phyloP scores from a whole-genome alignment of 2,797 vertebrate species.

The Dendrocincla tyrannina region DNA sequence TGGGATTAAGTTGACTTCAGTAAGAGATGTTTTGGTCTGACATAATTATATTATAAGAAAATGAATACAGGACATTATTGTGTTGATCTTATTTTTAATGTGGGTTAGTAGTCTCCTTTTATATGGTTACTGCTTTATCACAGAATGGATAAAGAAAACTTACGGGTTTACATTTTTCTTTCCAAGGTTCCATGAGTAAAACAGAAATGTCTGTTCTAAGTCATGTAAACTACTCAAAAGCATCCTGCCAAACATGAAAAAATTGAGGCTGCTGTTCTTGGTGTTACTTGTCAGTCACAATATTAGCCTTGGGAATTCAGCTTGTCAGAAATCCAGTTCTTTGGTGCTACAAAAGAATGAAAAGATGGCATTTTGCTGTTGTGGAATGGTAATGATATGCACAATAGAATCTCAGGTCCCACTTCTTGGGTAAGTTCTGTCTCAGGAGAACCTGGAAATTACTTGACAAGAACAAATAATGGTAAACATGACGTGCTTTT shows the following conservation, averaged over 20 bases:
- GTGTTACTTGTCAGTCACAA: conserved; percentile 46
- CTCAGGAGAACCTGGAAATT: conserved; percentile 21
- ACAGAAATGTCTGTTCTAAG: conserved; percentile 13
- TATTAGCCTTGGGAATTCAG: conserved; percentile 42
- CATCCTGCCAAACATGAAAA: conserved; percentile 28
- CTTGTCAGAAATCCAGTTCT: conserved; percentile 34
- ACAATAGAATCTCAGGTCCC: conserved; percentile 47
- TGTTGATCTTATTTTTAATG: not conserved
- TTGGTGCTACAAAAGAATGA: conserved; percentile 42
- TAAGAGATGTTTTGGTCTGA: conserved; percentile 7
- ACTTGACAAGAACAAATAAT: conserved; percentile 17
- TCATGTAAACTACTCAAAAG: conserved; percentile 45
- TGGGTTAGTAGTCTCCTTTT: conserved; percentile 26
- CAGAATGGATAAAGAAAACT: not conserved
- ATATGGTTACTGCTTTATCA: not conserved
- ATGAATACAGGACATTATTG: not conserved
- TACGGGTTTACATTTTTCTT: conserved; percentile 29
- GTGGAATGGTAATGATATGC: not conserved
- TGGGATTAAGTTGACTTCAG: not conserved
- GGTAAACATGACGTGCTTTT: not conserved
- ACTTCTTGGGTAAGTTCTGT: conserved; percentile 10
- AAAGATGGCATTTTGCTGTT: conserved; percentile 16
- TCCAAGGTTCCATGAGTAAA: conserved; percentile 44
- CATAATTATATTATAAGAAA: not conserved
- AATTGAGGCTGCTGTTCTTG: conserved; percentile 40